Conservation (phyloP, 2,888 invertebrate species). For the Ceramica pisi region DNA sequence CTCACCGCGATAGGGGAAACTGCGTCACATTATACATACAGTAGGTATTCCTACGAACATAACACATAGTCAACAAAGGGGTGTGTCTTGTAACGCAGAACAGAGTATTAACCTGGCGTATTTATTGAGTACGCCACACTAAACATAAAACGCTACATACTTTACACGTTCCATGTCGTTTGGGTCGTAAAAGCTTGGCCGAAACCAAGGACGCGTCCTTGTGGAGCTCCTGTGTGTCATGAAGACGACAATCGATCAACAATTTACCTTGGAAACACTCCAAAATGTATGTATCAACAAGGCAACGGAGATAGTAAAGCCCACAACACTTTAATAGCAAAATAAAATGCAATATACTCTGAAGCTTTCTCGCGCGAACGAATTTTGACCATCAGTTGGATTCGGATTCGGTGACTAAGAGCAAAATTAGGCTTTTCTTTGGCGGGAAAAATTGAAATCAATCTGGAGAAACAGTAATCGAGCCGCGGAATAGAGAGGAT, state of each 20-base stretch:
- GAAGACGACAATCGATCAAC: constrained; percentile 67
- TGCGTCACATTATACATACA: constrained; percentile 25
- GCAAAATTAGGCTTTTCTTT: too few relatives aligned
- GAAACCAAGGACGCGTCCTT: constrained; percentile 68
- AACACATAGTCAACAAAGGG: constrained; percentile 46
- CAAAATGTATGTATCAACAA: constrained; percentile 29
- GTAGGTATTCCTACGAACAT: constrained; percentile 20
- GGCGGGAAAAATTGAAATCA: too few relatives aligned
- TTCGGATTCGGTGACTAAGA: too few relatives aligned
- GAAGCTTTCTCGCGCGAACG: not conserved
- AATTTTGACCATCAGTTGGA: not conserved
- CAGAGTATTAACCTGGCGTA: constrained; percentile 36
- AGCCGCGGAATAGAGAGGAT: too few relatives aligned
- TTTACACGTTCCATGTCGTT: constrained; percentile 49
- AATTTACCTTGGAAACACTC: constrained; percentile 52
- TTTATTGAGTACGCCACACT: constrained; percentile 55
- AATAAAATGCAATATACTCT: not conserved
- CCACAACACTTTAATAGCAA: not conserved
- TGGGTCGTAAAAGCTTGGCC: constrained; percentile 55
- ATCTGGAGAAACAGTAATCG: too few relatives aligned
- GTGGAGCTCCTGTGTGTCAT: constrained; percentile 63
- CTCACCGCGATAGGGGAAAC: constrained; percentile 18
- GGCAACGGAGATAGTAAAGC: not conserved
- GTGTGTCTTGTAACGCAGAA: constrained; percentile 32
- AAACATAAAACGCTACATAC: constrained; percentile 47